Evolutionary conservation across 1,140 invertebrate species (phyloP).

Genomic region (Helicorthomorpha holstii): DNA sequence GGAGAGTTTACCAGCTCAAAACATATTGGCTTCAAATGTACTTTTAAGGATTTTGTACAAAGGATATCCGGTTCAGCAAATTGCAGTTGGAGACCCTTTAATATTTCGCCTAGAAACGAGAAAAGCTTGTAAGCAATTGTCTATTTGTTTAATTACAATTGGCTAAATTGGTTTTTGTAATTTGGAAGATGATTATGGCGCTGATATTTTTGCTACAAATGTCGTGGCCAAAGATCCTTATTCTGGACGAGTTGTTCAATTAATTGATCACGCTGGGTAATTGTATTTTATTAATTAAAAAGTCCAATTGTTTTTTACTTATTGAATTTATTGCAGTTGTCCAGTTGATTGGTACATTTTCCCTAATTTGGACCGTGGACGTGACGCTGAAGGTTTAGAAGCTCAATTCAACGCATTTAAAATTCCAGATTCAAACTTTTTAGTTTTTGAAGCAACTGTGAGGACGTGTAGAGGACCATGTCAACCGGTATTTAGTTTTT

Average conservation of each 20-base stretch:
- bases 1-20: constrained; percentile 75
- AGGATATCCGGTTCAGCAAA: constrained; percentile 75
- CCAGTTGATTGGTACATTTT: constrained; percentile 83
- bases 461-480: constrained; percentile 72
- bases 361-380: constrained; percentile 65
- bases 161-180: constrained; percentile 1
- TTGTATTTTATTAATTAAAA: neutral
- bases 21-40: constrained; percentile 70
- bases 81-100: constrained; percentile 80
- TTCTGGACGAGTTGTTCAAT: constrained; percentile 66
- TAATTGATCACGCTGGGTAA: constrained; percentile 76
- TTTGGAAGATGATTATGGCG: constrained; percentile 21
- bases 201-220: constrained; percentile 82
- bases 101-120: constrained; percentile 76
- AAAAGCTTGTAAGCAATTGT: constrained; percentile 52
- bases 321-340: constrained; percentile 42
- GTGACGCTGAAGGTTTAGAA: constrained; percentile 70
- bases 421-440: constrained; percentile 82
- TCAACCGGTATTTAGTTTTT: constrained; percentile 42
- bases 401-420: constrained; percentile 86
- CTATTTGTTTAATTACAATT: neutral
- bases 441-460: constrained; percentile 84
- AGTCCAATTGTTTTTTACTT: too few relatives aligned
- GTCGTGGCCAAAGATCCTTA: constrained; percentile 86
- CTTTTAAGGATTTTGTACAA: constrained; percentile 69